Evolutionary conservation across 2,888 invertebrate genomes (phyloP).

Genomic region (Seira musarum): DNA sequence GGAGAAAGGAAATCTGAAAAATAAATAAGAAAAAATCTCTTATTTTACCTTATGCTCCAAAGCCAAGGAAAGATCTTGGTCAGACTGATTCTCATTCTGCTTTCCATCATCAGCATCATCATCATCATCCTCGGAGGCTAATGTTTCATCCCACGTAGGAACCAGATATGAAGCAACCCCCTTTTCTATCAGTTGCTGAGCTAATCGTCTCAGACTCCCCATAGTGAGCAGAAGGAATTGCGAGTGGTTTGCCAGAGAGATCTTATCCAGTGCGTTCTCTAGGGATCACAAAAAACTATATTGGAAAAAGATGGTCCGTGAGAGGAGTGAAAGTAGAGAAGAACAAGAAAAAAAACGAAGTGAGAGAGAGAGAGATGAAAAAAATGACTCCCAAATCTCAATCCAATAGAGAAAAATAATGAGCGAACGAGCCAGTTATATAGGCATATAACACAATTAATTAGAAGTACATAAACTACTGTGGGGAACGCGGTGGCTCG

Average conservation of each 20-base stretch:
- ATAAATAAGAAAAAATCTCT: too few relatives aligned
- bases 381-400: conserved; percentile 59
- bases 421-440: conserved; percentile 48
- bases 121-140: conserved; percentile 45
- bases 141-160: conserved; percentile 53
- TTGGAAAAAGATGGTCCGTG: too few relatives aligned
- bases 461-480: conserved; percentile 24
- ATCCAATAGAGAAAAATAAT: too few relatives aligned
- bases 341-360: conserved; percentile 24
- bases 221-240: conserved; percentile 68
- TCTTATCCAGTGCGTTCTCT: conserved; percentile 67
- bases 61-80: too few relatives aligned
- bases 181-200: conserved; percentile 64
- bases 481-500: too few relatives aligned
- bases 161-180: conserved; percentile 63
- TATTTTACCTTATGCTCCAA: too few relatives aligned
- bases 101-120: too few relatives aligned
- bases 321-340: too few relatives aligned
- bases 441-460: conserved; percentile 57
- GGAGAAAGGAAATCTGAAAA: too few relatives aligned
- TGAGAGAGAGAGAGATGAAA: conserved; percentile 41
- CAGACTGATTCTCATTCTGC: too few relatives aligned
- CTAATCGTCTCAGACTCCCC: conserved; percentile 65
- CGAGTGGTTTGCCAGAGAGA: conserved; percentile 69
- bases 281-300: too few relatives aligned